phyloP scores from a whole-genome alignment of 2,888 invertebrate species.

The Endotricha flammealis region DNA sequence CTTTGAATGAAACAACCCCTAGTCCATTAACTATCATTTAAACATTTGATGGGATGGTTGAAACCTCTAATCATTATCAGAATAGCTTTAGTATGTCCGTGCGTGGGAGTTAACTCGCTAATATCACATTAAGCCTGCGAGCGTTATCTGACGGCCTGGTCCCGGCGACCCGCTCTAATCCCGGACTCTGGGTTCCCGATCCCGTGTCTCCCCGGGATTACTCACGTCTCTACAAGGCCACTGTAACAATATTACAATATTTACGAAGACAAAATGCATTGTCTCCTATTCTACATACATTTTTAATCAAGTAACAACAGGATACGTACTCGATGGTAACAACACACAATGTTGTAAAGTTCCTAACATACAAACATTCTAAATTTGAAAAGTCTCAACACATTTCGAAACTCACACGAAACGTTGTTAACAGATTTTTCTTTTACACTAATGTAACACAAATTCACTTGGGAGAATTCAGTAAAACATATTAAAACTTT shows the following conservation, averaged over 20 bases:
- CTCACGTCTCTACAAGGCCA: conserved; percentile 37
- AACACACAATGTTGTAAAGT: too few species aligned
- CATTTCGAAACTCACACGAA: not conserved
- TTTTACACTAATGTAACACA: not conserved
- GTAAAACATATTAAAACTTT: not conserved
- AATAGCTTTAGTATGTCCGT: conserved; percentile 20
- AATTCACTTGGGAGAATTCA: not conserved
- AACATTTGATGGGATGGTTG: conserved; percentile 23
- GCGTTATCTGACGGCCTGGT: conserved; percentile 45
- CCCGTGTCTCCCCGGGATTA: conserved; percentile 51
- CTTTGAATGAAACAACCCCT: conserved; percentile 19
- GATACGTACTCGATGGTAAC: too few species aligned
- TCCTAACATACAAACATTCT: too few species aligned
- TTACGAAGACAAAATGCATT: conserved; percentile 14
- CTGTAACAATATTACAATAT: conserved; percentile 30
- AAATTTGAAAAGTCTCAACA: too few species aligned
- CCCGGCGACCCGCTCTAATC: conserved; percentile 40
- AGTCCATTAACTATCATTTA: conserved; percentile 30
- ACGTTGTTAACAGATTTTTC: not conserved
- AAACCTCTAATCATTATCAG: conserved; percentile 33
- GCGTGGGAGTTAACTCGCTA: conserved; percentile 43
- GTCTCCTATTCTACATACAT: conserved; percentile 4
- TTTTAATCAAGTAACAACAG: too few species aligned
- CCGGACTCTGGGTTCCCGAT: conserved; percentile 40
- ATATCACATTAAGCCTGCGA: conserved; percentile 50